Base-by-base conservation (phyloP, 1,140 invertebrate species). In the Drosophila littoralis region DNA sequence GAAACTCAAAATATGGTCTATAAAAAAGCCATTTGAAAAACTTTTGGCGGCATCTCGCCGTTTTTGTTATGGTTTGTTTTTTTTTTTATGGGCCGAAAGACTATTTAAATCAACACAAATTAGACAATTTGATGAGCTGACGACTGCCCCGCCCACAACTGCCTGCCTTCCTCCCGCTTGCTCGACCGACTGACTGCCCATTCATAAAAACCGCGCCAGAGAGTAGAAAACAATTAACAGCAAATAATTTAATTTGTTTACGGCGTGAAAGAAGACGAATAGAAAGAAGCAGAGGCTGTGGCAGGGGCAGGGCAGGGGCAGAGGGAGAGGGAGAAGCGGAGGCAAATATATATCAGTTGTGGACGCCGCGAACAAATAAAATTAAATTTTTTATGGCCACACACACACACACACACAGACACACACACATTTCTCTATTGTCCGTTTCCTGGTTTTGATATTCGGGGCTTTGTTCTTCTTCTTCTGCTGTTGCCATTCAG, bases 221-320 rank as follows among this genome's bases (percentile, higher is more conserved):
- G 35, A 46, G 63, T 57, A 58, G 50, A 67, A 81, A 82, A 82
- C 75, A 82, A 81, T 82, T 81, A 82, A 71, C 65, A 48, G 66
- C 71, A 82, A 82, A 81, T 78, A 78, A 82, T 75, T 78, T 81
- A 82, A 82, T 82, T 81, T 81, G 79, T 78, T 82, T 82, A 82
- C 75, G 67, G 75, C 79, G 45, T 22, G 45, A 46, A 42, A 32
- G 33, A 48, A 57, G 46, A 35, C 36, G 51, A 42, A 35, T 35
- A 54, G 13, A 59, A 40, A 55, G 17, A 69, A 43, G 43, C 45
- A 32, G 17, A 33, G 32, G n/a, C 45, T 48, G 42, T 13, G 36
- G 12, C n/a, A 33, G 17, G 33, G 32, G n/a, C 38, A 4, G 36
- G 12, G 28, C n/a, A 43, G 7, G n/a, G 28, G 17, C 10, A 22